phyloP scores from a whole-genome alignment of 2,888 invertebrate genomes.

The Pristionchus exspectatus region DNA sequence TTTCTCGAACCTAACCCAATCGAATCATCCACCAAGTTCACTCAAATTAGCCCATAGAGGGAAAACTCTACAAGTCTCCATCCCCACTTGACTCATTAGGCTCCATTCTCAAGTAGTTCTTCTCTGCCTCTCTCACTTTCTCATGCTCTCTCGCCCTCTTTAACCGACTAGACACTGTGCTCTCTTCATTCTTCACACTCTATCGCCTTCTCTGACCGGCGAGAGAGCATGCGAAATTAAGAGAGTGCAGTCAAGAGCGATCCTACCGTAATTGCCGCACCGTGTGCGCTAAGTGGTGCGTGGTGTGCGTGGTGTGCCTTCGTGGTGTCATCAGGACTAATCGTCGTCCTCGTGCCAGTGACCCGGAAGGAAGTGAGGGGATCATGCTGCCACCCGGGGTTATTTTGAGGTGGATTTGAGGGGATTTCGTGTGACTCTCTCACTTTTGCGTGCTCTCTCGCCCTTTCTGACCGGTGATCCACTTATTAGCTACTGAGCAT shows the following conservation, averaged over 20 bases:
- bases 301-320: neutral
- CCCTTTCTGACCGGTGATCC: neutral
- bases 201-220: neutral
- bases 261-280: constrained; percentile 27
- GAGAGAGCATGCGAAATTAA: too few species aligned
- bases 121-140: neutral
- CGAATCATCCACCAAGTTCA: neutral
- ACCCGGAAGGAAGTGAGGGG: constrained; percentile 14
- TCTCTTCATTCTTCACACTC: too few species aligned
- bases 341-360: neutral
- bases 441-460: neutral
- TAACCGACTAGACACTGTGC: too few species aligned
- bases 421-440: neutral
- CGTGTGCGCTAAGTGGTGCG: constrained; percentile 33
- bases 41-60: too few species aligned
- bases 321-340: constrained; percentile 45
- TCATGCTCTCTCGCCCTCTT: neutral
- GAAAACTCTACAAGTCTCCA: neutral
- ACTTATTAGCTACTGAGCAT: neutral
- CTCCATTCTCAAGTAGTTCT: neutral
- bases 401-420: neutral
- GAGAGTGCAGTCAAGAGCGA: too few species aligned
- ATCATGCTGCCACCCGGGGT: constrained; percentile 22
- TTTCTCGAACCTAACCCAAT: neutral
- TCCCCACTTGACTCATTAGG: constrained; percentile 34